These are phyloP conservation scores for Epizoanthus illoricatus DNA, from an alignment of 92 coral and sea anemone genomes.

Conservation along the genomic window DNA sequence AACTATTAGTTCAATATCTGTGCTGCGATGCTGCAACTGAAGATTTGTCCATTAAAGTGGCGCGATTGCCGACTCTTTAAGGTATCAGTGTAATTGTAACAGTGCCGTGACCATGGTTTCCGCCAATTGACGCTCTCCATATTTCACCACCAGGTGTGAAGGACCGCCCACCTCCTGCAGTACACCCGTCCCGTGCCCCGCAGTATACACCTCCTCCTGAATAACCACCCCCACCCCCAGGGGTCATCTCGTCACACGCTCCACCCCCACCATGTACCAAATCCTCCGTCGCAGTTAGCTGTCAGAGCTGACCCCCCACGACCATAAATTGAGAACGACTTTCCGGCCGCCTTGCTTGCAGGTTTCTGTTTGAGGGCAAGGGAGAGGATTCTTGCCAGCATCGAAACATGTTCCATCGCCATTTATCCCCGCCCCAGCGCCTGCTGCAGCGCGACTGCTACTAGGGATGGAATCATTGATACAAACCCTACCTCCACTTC, in stretches of 20 bases:
- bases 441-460: background rate
- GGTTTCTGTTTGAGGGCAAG: background rate
- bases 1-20: too few relatives aligned
- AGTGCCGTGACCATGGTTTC: conserved; percentile 8
- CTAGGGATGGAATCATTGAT: background rate
- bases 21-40: too few relatives aligned
- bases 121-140: background rate
- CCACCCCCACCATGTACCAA: conserved; percentile 21
- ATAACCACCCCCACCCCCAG: conserved; percentile 17
- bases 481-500: background rate
- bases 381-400: background rate
- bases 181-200: background rate
- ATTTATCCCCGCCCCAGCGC: conserved; percentile 1
- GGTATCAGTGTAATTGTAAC: background rate
- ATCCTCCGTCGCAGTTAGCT: conserved; percentile 7
- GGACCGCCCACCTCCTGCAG: conserved; percentile 4
- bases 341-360: conserved; percentile 18
- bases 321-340: background rate
- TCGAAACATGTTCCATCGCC: conserved; percentile 7
- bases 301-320: conserved; percentile 5
- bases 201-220: conserved; percentile 6
- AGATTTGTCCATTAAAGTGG: too few relatives aligned
- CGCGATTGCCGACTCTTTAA: background rate
- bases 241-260: background rate
- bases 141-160: background rate